A percentile compares a stretch with the other conserved stretches of the same genome.
These are phyloP conservation scores for Arbacia lixula DNA, from an alignment of 53 echinoderm and acorn worm genomes.

Conservation along the genomic window DNA sequence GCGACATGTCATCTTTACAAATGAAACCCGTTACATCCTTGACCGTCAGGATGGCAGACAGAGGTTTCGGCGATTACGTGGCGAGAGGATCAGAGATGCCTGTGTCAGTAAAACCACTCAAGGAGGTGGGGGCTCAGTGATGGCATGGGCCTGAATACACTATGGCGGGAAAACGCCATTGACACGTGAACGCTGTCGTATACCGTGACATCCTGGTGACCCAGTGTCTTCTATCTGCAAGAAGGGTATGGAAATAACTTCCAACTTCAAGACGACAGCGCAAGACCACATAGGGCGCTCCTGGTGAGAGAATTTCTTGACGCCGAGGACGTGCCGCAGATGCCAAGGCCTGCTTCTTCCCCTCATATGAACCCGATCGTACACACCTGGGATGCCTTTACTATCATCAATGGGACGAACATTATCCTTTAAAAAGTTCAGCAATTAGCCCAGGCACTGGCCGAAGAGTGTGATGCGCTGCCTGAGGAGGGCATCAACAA, in stretches of 20 bases:
- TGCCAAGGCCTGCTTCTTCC: conserved; percentile 15
- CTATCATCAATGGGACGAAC: neutral
- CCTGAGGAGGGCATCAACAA: neutral
- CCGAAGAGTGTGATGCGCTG: neutral
- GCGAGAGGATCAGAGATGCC: conserved; percentile 1
- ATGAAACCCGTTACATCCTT: conserved; percentile 17
- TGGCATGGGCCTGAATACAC: neutral
- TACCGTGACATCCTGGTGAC: conserved; percentile 3
- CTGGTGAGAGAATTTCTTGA: neutral
- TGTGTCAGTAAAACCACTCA: conserved; percentile 14
- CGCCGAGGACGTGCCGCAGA: neutral
- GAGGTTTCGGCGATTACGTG: neutral
- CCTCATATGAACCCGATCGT: conserved; percentile 9
- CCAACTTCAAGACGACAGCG: conserved; percentile 7
- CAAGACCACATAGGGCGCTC: neutral
- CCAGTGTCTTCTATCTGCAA: conserved; percentile 2
- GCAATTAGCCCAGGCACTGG: neutral
- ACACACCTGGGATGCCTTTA: neutral
- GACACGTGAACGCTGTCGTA: conserved; percentile 27
- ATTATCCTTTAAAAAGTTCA: neutral
- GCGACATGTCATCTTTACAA: conserved; percentile 33
- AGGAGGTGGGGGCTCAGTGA: conserved; percentile 35
- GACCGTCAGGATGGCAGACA: conserved; percentile 26
- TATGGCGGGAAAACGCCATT: conserved; percentile 18
- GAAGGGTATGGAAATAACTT: conserved; percentile 1